Evolutionary conservation across 1,140 invertebrate genomes (phyloP), one percentile per base, ranked within the genome.

Genomic region (Elysia chlorotica): DNA sequence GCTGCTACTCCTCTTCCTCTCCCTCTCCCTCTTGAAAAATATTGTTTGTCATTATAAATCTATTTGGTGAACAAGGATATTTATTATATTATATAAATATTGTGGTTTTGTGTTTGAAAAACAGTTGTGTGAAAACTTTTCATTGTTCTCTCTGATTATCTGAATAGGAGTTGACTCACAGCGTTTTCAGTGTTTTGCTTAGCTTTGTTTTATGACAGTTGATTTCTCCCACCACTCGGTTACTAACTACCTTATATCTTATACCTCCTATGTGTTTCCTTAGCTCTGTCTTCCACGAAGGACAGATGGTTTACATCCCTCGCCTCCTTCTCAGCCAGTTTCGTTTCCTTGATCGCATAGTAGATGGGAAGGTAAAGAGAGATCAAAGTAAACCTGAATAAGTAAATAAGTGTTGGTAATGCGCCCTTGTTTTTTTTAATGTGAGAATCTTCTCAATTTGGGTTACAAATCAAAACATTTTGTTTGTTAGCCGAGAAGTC

Each of bases 251-350:
- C 41, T 48, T 10, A 48, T 48, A n/a, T n/a, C 10, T 48, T n/a
- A 48, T n/a, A 48, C 10, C 10, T 48, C 10, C 41, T 48, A n/a
- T 56, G 37, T 41, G 33, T 31, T n/a, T 21, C 76, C 76, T 36
- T 70, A 83, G 81, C 41, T 69, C 48, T 56, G 78, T 84, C 57
- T 77, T 80, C 71, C 70, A 79, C 59, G 67, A 77, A 37, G 80
- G 78, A 28, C 82, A 83, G 30, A 81, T 77, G 63, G 73, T 83
- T 6, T 81, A 81, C 62, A 57, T 85, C 5, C 82, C 84, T 10
- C 65, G 76, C 17, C 62, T 83, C 10, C 62, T 85, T 33, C 75
- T 85, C 69, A 81, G 79, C 63, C 84, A 85, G 75, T 80, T 84
- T 53, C 67, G 82, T 28, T 85, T 83, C 81, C 66, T 85, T 30